Evolutionary conservation across 2,888 invertebrate species (phyloP), one percentile per base, ranked within the genome.

Genomic region (Scaptomyza reducta): DNA sequence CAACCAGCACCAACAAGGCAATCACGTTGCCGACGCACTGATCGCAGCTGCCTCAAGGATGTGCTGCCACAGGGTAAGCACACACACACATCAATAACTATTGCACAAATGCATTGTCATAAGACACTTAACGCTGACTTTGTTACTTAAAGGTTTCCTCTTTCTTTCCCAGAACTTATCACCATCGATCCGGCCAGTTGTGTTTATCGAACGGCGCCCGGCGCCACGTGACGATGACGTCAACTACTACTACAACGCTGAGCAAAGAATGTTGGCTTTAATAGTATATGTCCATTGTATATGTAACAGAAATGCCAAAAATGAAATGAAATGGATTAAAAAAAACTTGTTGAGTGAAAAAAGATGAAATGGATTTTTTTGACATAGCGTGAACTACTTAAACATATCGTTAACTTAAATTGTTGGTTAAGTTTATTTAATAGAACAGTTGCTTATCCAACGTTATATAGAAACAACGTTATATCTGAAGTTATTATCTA

Each of bases 121-220:
- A 27, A 9, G 27, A 27, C 6, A 0, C 9, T 33, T 14, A 35
- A n/a, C 6, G 22, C 14, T 35, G 22, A 25, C 25, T 38, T 14
- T n/a, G n/a, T 22, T 9, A 11, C 25, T 22, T 13, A 14, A 54
- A 27, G 11, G 14, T 63, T 33, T n/a, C n/a, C 35, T n/a, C 9
- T 14, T 9, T 51, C 13, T 47, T 16, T 50, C 3, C 7, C 31
- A 84, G 83, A 80, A 29, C 59, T 86, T 38, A 79, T 86, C 55
- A 54, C 69, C 9, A 77, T 86, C 55, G 86, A 83, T 63, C 71
- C 86, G 38, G 80, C 57, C 35, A 84, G 78, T 50, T 73, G 72
- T 46, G 78, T 77, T 13, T 71, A 62, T 71, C 77, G 73, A 47
- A 54, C 71, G 44, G 65, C 71, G 70, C 60, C 69, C 6, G 46